Conservation (phyloP, 2,797 vertebrate genomes). For the Pogoniulus pusillus region DNA sequence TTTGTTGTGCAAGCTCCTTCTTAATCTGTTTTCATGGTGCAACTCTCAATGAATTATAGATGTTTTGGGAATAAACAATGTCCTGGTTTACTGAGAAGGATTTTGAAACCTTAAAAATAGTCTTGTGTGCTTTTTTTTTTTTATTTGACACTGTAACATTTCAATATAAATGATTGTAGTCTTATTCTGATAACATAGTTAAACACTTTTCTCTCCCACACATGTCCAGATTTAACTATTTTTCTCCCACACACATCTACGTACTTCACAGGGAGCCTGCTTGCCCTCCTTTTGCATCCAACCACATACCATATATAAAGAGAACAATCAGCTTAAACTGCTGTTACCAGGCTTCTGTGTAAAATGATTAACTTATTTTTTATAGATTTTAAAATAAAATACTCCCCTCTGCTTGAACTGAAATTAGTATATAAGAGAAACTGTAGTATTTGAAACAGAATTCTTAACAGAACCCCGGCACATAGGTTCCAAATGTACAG, state of each 20-base stretch:
- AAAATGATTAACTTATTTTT: background rate
- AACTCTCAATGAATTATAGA: conserved; percentile 16
- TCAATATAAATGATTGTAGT: background rate
- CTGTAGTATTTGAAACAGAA: background rate
- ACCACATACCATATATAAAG: background rate
- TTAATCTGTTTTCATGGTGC: background rate
- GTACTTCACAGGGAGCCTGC: background rate
- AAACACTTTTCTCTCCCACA: background rate
- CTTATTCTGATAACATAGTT: background rate
- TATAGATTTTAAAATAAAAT: background rate
- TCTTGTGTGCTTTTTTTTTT: background rate
- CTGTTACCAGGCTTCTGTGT: background rate
- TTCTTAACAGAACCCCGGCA: background rate
- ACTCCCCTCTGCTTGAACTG: background rate
- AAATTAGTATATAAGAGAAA: background rate
- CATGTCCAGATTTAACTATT: background rate
- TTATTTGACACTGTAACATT: background rate
- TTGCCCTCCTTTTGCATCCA: background rate
- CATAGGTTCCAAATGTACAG: accelerated
- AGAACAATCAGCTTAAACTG: background rate
- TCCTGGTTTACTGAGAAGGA: background rate
- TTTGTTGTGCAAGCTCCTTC: background rate
- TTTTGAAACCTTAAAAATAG: background rate
- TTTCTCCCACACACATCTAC: background rate
- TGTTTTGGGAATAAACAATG: background rate